Evolutionary conservation across 2,113 vertebrate genomes (phyloP).

Genomic region (Crocuta crocuta): DNA sequence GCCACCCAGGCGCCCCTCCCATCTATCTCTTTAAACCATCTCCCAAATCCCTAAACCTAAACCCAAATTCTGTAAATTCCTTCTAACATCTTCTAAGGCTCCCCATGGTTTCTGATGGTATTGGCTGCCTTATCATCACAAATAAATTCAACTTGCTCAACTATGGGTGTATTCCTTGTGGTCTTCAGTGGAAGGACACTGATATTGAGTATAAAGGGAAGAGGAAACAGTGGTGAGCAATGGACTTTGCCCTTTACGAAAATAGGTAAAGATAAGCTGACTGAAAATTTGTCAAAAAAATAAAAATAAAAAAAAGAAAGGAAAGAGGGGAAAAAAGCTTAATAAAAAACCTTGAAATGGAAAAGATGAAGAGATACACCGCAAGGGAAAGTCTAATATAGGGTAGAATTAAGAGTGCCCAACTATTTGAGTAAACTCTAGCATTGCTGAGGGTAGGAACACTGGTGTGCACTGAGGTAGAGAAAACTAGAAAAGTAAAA

Average conservation of each 20-base stretch:
- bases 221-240: neutral
- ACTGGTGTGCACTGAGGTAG: neutral
- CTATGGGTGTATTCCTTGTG: neutral
- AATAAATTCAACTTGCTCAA: neutral
- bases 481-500: neutral
- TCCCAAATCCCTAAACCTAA: neutral
- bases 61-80: neutral
- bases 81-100: neutral
- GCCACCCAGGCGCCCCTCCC: neutral
- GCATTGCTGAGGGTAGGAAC: neutral
- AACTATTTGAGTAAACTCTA: neutral
- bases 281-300: neutral
- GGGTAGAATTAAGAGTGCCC: neutral
- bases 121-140: neutral
- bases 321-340: neutral
- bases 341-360: neutral
- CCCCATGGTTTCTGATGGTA: neutral
- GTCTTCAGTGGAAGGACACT: neutral
- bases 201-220: neutral
- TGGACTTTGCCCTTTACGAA: neutral
- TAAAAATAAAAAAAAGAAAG: too few relatives aligned
- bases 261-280: neutral
- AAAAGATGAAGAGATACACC: neutral
- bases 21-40: neutral
- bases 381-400: neutral